phyloP scores from a whole-genome alignment of 2,888 invertebrate genomes.

The Erebia aethiops region DNA sequence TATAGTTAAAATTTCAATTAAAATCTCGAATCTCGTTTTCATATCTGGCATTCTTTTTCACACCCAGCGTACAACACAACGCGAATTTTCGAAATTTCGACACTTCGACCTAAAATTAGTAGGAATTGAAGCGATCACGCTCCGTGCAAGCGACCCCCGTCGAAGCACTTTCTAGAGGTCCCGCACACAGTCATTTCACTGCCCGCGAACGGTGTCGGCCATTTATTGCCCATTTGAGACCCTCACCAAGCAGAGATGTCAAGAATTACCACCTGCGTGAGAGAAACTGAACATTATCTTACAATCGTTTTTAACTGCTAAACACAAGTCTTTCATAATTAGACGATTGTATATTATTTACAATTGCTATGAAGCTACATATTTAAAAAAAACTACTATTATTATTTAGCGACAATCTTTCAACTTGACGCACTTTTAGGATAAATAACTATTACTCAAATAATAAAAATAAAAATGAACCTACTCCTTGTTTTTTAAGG shows the following conservation, averaged over 20 bases:
- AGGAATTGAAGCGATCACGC: conserved; percentile 58
- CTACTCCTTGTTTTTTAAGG: too few species aligned
- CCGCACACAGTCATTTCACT: conserved; percentile 47
- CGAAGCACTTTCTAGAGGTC: conserved; percentile 79
- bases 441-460: too few species aligned
- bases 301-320: too few species aligned
- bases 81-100: conserved; percentile 44
- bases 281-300: not conserved
- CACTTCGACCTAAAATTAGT: conserved; percentile 66
- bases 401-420: too few species aligned
- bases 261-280: conserved; percentile 56
- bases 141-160: conserved; percentile 54
- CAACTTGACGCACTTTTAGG: too few species aligned
- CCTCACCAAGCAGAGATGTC: conserved; percentile 51
- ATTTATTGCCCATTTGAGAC: conserved; percentile 47
- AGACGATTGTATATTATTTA: too few species aligned
- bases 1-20: not conserved
- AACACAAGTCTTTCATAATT: not conserved
- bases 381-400: too few species aligned
- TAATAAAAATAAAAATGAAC: too few species aligned
- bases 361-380: too few species aligned
- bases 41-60: conserved; percentile 6
- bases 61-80: conserved; percentile 9
- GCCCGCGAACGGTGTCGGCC: conserved; percentile 40
- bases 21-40: conserved; percentile 13